Conservation (phyloP, 2,888 invertebrate genomes). For the Lasioglossum vierecki region DNA sequence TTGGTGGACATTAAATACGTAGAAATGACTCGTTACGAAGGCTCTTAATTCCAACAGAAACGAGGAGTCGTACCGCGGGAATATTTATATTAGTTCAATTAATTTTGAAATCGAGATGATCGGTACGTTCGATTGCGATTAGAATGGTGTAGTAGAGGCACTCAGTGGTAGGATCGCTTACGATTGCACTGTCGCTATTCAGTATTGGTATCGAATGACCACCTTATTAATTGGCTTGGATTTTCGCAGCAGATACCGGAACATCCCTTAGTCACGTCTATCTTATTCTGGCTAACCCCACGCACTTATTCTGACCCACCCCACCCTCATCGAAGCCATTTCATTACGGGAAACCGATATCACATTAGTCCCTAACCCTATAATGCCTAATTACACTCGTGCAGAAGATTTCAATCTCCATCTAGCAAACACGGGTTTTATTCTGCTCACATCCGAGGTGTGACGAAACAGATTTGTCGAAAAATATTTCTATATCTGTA, state of each 20-base stretch:
- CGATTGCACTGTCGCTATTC: background rate
- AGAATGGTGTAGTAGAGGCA: background rate
- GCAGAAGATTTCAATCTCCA: background rate
- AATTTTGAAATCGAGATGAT: background rate
- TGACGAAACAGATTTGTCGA: background rate
- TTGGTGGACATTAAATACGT: conserved; percentile 39
- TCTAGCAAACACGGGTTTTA: background rate
- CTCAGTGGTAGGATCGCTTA: background rate
- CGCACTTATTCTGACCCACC: background rate
- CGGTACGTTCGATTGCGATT: background rate
- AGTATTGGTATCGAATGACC: background rate
- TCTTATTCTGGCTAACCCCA: background rate
- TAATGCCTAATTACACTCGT: background rate
- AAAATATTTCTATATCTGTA: background rate
- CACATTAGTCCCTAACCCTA: background rate
- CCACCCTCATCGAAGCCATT: background rate
- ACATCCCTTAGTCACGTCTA: background rate
- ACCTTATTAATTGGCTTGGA: background rate
- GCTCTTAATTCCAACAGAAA: background rate
- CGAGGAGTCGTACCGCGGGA: background rate
- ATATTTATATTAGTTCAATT: background rate
- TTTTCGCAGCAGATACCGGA: background rate
- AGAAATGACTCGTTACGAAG: conserved; percentile 1
- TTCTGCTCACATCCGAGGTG: background rate
- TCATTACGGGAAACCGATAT: background rate